These are phyloP conservation scores for Poecilus cupreus DNA, from an alignment of 2,888 invertebrate genomes.

Conservation along the genomic window DNA sequence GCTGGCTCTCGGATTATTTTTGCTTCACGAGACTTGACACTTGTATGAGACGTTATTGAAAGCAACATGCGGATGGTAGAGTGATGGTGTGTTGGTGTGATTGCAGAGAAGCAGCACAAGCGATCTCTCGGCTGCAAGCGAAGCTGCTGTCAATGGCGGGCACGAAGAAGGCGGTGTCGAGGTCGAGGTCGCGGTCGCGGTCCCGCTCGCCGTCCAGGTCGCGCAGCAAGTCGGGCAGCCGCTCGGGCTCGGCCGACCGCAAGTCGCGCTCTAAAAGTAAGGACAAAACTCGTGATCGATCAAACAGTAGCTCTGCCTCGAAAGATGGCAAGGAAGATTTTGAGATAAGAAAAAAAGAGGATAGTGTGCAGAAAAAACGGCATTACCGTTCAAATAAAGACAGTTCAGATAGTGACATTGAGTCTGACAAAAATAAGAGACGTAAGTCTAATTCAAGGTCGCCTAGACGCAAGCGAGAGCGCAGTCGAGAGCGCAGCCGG, in stretches of 20 bases:
- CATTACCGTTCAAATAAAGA: conserved; percentile 92
- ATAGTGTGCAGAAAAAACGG: conserved; percentile 90
- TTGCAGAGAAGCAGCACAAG: conserved; percentile 72
- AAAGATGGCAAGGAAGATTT: conserved; percentile 74
- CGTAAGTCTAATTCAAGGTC: conserved; percentile 64
- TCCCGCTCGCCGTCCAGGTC: conserved; percentile 66
- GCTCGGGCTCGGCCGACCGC: conserved; percentile 60
- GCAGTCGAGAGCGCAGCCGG: conserved; percentile 66
- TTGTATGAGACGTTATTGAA: too few relatives aligned
- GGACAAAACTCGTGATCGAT: conserved; percentile 64
- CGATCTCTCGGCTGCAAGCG: conserved; percentile 78
- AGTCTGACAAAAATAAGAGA: conserved; percentile 68
- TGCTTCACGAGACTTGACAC: too few relatives aligned
- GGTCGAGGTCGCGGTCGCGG: conserved; percentile 68
- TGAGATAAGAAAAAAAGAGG: conserved; percentile 84
- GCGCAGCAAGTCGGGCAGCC: conserved; percentile 65
- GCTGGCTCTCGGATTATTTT: too few relatives aligned
- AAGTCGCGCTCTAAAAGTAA: conserved; percentile 66
- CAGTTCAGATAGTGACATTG: conserved; percentile 80
- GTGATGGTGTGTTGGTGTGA: not conserved
- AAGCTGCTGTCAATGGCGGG: conserved; percentile 79
- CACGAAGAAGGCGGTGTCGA: conserved; percentile 64
- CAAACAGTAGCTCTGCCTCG: conserved; percentile 65
- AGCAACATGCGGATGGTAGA: too few relatives aligned
- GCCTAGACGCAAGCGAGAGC: conserved; percentile 70